Evolutionary conservation across 2,113 vertebrate genomes (phyloP).

Genomic region (Corythaixoides concolor): DNA sequence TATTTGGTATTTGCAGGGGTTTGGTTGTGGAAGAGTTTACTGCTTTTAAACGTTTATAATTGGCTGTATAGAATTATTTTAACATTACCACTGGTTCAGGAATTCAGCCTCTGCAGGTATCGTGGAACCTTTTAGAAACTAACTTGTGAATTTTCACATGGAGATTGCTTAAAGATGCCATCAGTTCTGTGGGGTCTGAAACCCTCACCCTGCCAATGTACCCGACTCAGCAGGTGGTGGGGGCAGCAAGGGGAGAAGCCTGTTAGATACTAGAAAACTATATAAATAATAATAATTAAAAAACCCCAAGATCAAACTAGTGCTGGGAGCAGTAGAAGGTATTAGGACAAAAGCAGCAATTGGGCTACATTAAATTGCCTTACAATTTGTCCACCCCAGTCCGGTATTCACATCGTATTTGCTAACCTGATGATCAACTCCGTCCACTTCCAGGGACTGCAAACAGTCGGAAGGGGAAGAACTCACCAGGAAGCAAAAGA

Average conservation of each 20-base stretch:
- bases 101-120: not conserved
- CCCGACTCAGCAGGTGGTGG: not conserved
- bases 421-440: not conserved
- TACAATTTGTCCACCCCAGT: not conserved
- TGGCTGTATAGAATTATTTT: not conserved
- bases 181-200: not conserved
- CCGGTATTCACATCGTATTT: too few relatives aligned
- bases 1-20: not conserved
- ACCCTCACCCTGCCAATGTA: not conserved
- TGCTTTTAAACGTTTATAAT: not conserved
- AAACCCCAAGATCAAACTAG: not conserved
- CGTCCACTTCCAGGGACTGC: not conserved
- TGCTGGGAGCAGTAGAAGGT: not conserved
- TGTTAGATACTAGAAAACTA: not conserved
- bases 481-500: not conserved
- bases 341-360: not conserved
- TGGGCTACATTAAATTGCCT: not conserved
- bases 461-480: not conserved
- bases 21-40: not conserved
- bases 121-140: not conserved
- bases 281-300: too few relatives aligned
- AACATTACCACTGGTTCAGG: not conserved
- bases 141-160: not conserved
- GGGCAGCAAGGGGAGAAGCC: not conserved
- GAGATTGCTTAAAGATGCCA: not conserved